A percentile compares a stretch with the other conserved stretches of the same genome.
phyloP scores from a whole-genome alignment of 2,888 invertebrate species.

The Andricus curvator region DNA sequence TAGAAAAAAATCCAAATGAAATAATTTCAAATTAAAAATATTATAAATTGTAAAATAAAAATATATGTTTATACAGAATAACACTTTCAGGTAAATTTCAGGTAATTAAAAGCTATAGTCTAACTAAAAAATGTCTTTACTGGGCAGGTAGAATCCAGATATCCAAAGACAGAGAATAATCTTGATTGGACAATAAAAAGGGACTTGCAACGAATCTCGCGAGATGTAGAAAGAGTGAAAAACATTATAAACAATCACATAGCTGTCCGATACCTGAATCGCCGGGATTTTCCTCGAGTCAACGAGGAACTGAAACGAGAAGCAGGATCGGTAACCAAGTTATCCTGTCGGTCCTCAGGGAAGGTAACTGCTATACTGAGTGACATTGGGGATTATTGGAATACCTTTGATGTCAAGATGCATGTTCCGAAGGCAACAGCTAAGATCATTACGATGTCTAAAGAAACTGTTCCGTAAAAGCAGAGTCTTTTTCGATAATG shows the following conservation, averaged over 20 bases:
- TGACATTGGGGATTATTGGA: background rate
- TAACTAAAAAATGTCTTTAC: background rate
- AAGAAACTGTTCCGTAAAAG: background rate
- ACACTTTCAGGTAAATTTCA: too few species aligned
- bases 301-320: background rate
- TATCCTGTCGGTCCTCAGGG: background rate
- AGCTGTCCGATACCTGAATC: constrained; percentile 3
- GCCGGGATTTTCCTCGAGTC: background rate
- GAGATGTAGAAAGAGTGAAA: constrained; percentile 24
- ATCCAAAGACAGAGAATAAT: background rate
- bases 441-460: constrained; percentile 7
- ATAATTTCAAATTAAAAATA: too few species aligned
- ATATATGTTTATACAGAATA: too few species aligned
- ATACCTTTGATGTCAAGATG: constrained; percentile 25
- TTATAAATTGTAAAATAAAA: too few species aligned
- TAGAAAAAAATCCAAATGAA: too few species aligned
- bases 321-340: constrained; percentile 3
- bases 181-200: background rate
- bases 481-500: background rate
- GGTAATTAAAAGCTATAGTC: background rate
- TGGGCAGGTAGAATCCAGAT: background rate
- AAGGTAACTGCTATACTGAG: background rate
- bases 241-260: constrained; percentile 28
- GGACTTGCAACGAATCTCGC: constrained; percentile 6
- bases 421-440: background rate